Percentiles rank a stretch among this genome's conserved stretches.
Evolutionary conservation across 2,888 invertebrate species (phyloP).

Genomic region (Timandra comae): DNA sequence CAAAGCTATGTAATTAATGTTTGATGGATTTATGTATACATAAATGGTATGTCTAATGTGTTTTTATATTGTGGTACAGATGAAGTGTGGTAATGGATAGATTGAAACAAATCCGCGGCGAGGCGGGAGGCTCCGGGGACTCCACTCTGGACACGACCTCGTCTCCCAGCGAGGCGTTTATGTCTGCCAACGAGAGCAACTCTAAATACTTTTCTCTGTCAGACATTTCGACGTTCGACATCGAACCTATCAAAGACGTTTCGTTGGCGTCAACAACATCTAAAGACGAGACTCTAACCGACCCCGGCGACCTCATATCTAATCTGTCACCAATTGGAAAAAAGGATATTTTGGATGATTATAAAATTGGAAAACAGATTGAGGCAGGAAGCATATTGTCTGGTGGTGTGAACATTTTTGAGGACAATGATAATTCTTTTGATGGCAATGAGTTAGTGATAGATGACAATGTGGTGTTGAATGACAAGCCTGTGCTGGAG

Average conservation of each 20-base stretch:
- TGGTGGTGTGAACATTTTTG: slow-evolving; percentile 69
- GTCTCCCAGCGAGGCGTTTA: slow-evolving; percentile 54
- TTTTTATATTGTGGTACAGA: slow-evolving; percentile 52
- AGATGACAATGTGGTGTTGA: slow-evolving; percentile 60
- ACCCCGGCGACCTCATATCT: slow-evolving; percentile 43
- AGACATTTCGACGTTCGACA: slow-evolving; percentile 58
- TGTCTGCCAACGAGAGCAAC: slow-evolving; percentile 62
- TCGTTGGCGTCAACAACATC: slow-evolving; percentile 34
- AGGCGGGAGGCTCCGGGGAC: slow-evolving; percentile 54
- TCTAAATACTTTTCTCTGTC: slow-evolving; percentile 67
- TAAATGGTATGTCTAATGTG: slow-evolving; percentile 20
- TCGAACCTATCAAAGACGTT: slow-evolving; percentile 51
- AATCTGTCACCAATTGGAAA: slow-evolving; percentile 58
- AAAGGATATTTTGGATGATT: slow-evolving; percentile 52
- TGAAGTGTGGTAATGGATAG: slow-evolving; percentile 73
- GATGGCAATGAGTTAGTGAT: slow-evolving; percentile 70
- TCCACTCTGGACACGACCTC: slow-evolving; percentile 59
- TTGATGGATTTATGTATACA: slow-evolving; percentile 21
- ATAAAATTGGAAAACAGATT: slow-evolving; percentile 65
- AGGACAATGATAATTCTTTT: slow-evolving; percentile 71
- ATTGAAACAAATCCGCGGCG: slow-evolving; percentile 60
- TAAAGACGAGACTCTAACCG: slow-evolving; percentile 37
- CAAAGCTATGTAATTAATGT: slow-evolving; percentile 27
- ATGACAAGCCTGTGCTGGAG: slow-evolving; percentile 44
- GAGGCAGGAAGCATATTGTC: slow-evolving; percentile 69